These are phyloP conservation scores for Scalopus aquaticus DNA, from an alignment of 2,113 vertebrate genomes.

Conservation along the genomic window DNA sequence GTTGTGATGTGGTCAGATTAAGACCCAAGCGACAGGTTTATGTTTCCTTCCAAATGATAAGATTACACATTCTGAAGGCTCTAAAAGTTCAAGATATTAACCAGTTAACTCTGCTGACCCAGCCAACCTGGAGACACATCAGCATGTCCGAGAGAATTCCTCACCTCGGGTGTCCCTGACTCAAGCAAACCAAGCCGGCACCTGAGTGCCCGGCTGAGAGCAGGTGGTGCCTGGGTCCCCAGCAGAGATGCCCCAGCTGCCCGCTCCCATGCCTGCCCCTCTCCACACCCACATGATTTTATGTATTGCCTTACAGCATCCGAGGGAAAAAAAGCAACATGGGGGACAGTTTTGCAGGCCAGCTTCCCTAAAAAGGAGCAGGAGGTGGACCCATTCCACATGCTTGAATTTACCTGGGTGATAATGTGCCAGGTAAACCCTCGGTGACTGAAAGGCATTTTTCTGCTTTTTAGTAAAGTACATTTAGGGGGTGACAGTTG, in stretches of 20 bases:
- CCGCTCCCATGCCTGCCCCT: not conserved
- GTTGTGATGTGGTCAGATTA: not conserved
- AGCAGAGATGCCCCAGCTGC: not conserved
- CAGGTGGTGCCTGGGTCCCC: not conserved
- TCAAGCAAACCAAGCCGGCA: not conserved
- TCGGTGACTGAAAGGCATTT: not conserved
- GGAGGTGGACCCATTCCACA: not conserved
- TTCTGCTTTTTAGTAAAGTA: not conserved
- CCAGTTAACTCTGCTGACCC: not conserved
- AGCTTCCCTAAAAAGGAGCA: not conserved
- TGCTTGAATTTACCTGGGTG: too few species aligned
- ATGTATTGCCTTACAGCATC: not conserved
- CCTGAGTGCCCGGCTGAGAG: fast-evolving
- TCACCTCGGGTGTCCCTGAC: not conserved
- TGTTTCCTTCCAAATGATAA: not conserved
- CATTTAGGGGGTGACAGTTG: not conserved
- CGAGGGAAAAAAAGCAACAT: not conserved
- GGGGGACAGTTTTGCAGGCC: too few species aligned
- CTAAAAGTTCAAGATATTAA: not conserved
- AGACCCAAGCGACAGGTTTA: not conserved
- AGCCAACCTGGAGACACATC: not conserved
- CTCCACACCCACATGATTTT: not conserved
- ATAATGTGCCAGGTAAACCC: not conserved
- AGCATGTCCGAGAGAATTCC: not conserved
- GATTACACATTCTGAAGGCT: not conserved